Base-by-base conservation (phyloP, 2,888 invertebrate genomes). In the Desoria tigrina region DNA sequence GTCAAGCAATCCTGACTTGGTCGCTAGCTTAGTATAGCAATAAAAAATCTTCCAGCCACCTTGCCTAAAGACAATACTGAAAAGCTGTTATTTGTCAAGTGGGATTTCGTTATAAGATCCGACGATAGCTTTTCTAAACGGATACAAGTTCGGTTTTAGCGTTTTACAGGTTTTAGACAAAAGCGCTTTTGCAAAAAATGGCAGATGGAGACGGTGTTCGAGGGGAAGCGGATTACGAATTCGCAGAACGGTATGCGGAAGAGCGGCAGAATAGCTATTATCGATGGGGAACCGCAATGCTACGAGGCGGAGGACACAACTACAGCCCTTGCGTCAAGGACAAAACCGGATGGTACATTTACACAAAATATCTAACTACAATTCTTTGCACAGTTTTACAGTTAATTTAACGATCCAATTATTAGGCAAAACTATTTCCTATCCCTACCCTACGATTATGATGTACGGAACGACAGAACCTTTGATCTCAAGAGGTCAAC, bases 321-420 rank as follows among this genome's bases (percentile, higher is more conserved):
- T 75, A 73, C 66, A 69, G 42, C 16, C 74, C 76, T 3, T 74
- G 74, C 53, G 76, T 76, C 7, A 51, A 72, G 9, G 72, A 74
- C 54, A 51, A 65, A 58, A 66, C 69, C 14, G 72, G 70, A 67
- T 76, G 76, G 75, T 74, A 65, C 9, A n/a, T n/a, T 42, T 9
- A 7, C 26, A 50, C 28, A 28, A 21, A 28, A 55, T 55, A 28
- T 55, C 45, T 6, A 45, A 45, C 6, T 39, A 39, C n/a, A 45
- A 45, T 45, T 9, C 45, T 18, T 45, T 45, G 4, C 45, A 45
- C 4, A n/a, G n/a, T n/a, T 16, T n/a, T 16, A 45, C n/a, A 45
- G 16, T 9, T 16, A 16, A 11, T 45, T 45, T 45, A n/a, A 24
- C 28, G 21, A 55, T 32, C 11, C 14, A 55, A 18, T 50, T 42